Conservation (phyloP, 2,888 invertebrate genomes). For the Amphipoea oculea region DNA sequence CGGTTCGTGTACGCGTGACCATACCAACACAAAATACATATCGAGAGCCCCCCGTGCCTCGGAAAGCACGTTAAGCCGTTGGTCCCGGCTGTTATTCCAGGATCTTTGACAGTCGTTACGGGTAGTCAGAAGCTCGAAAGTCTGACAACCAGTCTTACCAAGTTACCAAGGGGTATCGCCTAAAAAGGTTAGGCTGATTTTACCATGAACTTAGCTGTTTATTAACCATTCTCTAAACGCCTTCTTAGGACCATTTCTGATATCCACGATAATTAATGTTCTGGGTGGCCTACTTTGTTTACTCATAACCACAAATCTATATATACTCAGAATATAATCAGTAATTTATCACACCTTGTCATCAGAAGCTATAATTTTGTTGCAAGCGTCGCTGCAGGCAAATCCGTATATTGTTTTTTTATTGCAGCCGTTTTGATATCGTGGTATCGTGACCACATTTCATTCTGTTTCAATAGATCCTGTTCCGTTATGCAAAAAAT, state of each 20-base stretch:
- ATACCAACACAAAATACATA: not conserved
- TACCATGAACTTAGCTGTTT: not conserved
- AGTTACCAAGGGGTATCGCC: too few relatives aligned
- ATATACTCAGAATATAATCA: slow-evolving; percentile 34
- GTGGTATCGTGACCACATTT: slow-evolving; percentile 46
- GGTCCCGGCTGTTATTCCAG: too few relatives aligned
- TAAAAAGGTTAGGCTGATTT: not conserved
- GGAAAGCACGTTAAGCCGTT: not conserved
- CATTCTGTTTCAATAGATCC: slow-evolving; percentile 63
- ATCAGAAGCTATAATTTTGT: slow-evolving; percentile 35
- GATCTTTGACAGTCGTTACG: too few relatives aligned
- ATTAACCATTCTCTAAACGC: not conserved
- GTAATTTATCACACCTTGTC: slow-evolving; percentile 39
- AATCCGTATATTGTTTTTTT: slow-evolving; percentile 42
- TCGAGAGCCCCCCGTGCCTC: not conserved
- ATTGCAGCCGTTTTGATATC: slow-evolving; percentile 21
- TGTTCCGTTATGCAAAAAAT: slow-evolving; percentile 64
- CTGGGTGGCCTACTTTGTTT: slow-evolving; percentile 22
- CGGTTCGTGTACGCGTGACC: not conserved
- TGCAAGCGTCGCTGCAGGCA: slow-evolving; percentile 46
- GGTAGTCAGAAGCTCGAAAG: too few relatives aligned
- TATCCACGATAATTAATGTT: slow-evolving; percentile 15
- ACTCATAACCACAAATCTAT: slow-evolving; percentile 25
- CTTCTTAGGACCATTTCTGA: slow-evolving; percentile 20
- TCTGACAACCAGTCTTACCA: too few relatives aligned